These are phyloP conservation scores for Hydrozoanthus tunicans DNA, from an alignment of 64 coral and sea anemone species.

Conservation along the genomic window DNA sequence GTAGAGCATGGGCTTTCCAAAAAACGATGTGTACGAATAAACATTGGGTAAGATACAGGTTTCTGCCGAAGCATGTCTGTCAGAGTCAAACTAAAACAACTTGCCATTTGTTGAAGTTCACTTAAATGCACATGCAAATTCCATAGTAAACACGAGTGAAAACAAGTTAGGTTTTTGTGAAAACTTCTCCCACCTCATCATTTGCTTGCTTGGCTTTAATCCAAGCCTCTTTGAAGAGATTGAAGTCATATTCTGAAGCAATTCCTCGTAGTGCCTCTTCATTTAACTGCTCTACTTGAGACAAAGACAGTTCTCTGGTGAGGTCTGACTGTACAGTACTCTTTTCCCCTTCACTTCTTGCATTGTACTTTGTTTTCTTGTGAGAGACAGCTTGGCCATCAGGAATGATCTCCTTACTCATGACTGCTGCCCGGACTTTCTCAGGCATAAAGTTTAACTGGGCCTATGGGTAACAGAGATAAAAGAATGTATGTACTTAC, in stretches of 20 bases:
- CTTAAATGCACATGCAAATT: not conserved
- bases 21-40: no score
- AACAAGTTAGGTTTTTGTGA: not conserved
- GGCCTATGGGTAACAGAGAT: not conserved
- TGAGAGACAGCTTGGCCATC: constrained; percentile 12
- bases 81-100: no score
- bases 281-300: constrained; percentile 68
- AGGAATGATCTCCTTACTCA: constrained; percentile 75
- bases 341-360: not conserved
- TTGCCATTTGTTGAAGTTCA: no score
- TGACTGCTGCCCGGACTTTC: constrained; percentile 73
- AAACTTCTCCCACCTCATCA: constrained; percentile 66
- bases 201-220: constrained; percentile 83
- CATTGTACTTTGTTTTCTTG: constrained; percentile 15
- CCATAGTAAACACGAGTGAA: not conserved
- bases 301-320: not conserved
- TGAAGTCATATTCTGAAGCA: constrained; percentile 79
- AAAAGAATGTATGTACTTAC: not conserved
- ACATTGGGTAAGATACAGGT: no score
- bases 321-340: not conserved
- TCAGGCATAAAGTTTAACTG: constrained; percentile 85
- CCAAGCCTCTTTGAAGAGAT: constrained; percentile 93
- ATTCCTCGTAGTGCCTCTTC: constrained; percentile 77
- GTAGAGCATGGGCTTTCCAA: no score
- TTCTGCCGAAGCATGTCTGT: no score